Evolutionary conservation across 1,140 invertebrate genomes (phyloP).

Genomic region (Ceratoteleas bidentatus): DNA sequence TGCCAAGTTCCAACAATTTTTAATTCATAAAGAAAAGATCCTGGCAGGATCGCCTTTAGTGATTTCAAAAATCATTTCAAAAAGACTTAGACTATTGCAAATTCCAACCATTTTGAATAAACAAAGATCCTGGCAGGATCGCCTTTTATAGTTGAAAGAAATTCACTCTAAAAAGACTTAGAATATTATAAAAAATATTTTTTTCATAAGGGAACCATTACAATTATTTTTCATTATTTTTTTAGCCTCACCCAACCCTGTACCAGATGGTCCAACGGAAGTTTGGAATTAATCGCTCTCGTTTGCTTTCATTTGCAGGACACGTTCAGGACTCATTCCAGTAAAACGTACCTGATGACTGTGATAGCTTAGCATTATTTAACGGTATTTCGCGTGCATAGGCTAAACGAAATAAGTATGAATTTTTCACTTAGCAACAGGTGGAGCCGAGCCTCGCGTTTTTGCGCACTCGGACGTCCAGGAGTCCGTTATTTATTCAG

Average conservation of each 20-base stretch:
- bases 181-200: too few relatives aligned
- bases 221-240: not conserved
- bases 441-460: not conserved
- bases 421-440: constrained; percentile 13
- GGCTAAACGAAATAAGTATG: constrained; percentile 17
- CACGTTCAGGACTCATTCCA: constrained; percentile 66
- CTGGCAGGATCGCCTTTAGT: too few relatives aligned
- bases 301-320: constrained; percentile 77
- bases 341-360: constrained; percentile 78
- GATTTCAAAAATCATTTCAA: too few relatives aligned
- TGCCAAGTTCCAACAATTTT: too few relatives aligned
- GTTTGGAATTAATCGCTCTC: constrained; percentile 25
- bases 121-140: too few relatives aligned
- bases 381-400: constrained; percentile 20
- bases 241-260: not conserved
- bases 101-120: too few relatives aligned
- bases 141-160: too few relatives aligned
- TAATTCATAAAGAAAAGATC: too few relatives aligned
- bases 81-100: too few relatives aligned
- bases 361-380: constrained; percentile 73
- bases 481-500: constrained; percentile 15
- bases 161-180: too few relatives aligned
- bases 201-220: not conserved
- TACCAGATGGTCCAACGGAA: not conserved
- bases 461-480: constrained; percentile 2